phyloP scores from a whole-genome alignment of 2,797 vertebrate genomes.

The Sebastes taczanowskii region DNA sequence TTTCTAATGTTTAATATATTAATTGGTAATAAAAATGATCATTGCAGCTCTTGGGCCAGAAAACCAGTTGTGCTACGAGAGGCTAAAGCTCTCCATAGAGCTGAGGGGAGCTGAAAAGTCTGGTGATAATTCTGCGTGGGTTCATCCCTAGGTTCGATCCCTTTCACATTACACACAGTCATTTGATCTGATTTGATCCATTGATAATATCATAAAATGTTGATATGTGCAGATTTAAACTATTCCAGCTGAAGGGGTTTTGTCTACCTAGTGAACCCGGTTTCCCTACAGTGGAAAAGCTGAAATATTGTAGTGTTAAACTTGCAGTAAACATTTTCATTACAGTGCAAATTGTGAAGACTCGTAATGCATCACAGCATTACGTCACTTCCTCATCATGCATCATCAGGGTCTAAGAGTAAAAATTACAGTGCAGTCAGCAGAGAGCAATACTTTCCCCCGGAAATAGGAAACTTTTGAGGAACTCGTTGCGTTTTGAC shows the following conservation, averaged over 20 bases:
- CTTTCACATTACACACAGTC: not conserved
- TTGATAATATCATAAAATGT: not conserved
- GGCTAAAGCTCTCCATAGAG: not conserved
- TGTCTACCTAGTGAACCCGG: not conserved
- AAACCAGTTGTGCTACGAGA: not conserved
- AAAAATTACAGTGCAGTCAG: slow-evolving; percentile 9
- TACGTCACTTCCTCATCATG: not conserved
- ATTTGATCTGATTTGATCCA: not conserved
- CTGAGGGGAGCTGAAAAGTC: not conserved
- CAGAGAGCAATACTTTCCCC: not conserved
- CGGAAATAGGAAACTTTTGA: no score
- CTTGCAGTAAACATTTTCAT: not conserved
- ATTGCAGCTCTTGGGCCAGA: not conserved
- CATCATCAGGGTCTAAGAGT: not conserved
- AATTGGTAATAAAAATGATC: not conserved
- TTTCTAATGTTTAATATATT: not conserved
- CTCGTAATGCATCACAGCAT: not conserved
- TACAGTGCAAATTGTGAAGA: not conserved
- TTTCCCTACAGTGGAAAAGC: not conserved
- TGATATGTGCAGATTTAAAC: not conserved
- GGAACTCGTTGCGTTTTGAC: no score
- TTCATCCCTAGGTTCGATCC: not conserved
- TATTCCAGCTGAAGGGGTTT: not conserved
- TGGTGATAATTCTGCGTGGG: not conserved
- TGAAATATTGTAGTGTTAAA: not conserved